Base-by-base conservation (phyloP, 2,888 invertebrate genomes). In the Drosophila sordidapex region DNA sequence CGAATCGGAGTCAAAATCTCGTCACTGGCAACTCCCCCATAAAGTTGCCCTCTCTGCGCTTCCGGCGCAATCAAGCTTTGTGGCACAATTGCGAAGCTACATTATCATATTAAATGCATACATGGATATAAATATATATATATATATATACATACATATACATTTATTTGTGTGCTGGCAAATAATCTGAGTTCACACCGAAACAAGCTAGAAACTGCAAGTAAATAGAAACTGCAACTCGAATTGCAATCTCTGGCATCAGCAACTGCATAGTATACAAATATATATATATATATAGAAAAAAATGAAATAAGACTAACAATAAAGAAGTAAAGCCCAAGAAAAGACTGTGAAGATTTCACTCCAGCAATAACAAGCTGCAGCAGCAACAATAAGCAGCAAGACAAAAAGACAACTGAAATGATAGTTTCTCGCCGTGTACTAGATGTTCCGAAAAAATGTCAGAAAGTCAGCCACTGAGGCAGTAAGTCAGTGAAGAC, bases 391-490 rank as follows among this genome's bases (percentile, higher is more conserved):
- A 67, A 57, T 40, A 74, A 81, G 66, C 57, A 75, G 69, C 66
- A 56, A 52, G 48, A 66, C 29, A 59, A 52, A 74, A 57, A 79
- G 64, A 74, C 62, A 71, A 33, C 72, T 68, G 48, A 81, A 79
- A 82, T 87, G 72, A 81, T 87, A 89, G 83, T 87, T 89, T 87
- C 82, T 67, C 81, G 82, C 62, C 60, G 53, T 71, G 74, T 71
- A 78, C 81, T 73, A 82, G 87, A 87, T 87, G 79, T 78, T 85
- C 87, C 87, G 75, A 87, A 85, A 83, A 83, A 86, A 82, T 86
- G 88, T 86, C 86, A 88, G 86, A 79, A 80, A 80, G 80, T 79
- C 70, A 80, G 57, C 66, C 61, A 83, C 70, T 75, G 77, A 72
- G 80, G 64, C 69, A 75, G 69, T 67, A 46, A 66, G 77, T 31